Percentiles rank a stretch among this genome's conserved stretches.
These are phyloP conservation scores for Merluccius polli DNA, from an alignment of 2,797 vertebrate genomes.

Conservation along the genomic window DNA sequence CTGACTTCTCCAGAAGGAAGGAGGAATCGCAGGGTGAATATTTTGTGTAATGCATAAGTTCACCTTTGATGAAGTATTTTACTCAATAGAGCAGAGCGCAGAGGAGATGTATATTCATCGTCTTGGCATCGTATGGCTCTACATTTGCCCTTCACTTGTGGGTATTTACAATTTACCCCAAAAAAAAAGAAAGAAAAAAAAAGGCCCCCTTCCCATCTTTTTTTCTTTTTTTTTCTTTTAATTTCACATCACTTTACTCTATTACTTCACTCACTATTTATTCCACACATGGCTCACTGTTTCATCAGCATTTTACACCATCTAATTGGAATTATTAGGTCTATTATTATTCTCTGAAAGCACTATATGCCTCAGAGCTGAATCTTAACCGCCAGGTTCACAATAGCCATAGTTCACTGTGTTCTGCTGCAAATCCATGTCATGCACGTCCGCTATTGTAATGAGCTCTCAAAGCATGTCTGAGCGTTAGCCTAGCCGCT, in stretches of 20 bases:
- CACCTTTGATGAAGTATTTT: slow-evolving; percentile 28
- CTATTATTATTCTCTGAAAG: neutral
- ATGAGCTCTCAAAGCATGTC: neutral
- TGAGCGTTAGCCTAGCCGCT: neutral
- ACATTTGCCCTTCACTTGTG: neutral
- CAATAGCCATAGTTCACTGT: neutral
- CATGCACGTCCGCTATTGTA: neutral
- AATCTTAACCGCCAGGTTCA: neutral
- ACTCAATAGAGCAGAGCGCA: slow-evolving; percentile 8
- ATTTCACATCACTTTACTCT: neutral
- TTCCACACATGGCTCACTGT: neutral
- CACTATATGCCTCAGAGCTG: neutral
- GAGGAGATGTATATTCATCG: neutral
- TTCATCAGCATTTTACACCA: neutral
- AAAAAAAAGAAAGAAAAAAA: neutral
- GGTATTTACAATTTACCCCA: neutral
- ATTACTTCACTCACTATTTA: neutral
- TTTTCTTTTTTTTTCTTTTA: neutral
- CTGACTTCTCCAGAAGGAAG: slow-evolving; percentile 50
- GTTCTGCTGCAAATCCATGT: neutral
- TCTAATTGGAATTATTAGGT: neutral
- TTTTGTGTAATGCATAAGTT: slow-evolving; percentile 30
- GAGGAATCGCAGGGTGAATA: slow-evolving; percentile 23
- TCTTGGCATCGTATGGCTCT: neutral
- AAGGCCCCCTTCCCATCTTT: neutral